Conservation (phyloP, 2,888 invertebrate genomes). For the Cactoblastis cactorum region DNA sequence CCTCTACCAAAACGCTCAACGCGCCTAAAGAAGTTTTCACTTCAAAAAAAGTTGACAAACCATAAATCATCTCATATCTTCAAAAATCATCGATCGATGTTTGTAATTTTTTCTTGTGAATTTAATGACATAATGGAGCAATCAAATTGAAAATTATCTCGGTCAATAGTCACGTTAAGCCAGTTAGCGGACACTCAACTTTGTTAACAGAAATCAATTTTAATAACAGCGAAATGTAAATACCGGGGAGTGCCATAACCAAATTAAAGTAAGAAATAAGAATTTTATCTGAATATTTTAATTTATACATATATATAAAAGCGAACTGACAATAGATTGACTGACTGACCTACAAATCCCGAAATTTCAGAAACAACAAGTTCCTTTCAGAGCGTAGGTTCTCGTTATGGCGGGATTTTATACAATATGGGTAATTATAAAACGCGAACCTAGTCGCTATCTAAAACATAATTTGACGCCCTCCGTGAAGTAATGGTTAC, state of each 20-base stretch:
- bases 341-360: too few species aligned
- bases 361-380: too few species aligned
- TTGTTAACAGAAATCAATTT: background rate
- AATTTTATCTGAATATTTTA: background rate
- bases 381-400: too few species aligned
- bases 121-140: constrained; percentile 4
- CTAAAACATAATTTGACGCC: too few species aligned
- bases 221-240: background rate
- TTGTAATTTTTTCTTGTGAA: constrained; percentile 1
- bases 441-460: too few species aligned
- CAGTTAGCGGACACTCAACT: constrained; percentile 3
- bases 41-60: background rate
- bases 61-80: background rate
- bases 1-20: too few species aligned
- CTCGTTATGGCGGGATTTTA: too few species aligned
- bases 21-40: too few species aligned
- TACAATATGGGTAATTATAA: too few species aligned
- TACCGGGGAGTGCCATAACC: background rate
- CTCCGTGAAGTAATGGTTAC: too few species aligned
- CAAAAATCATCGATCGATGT: background rate
- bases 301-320: too few species aligned
- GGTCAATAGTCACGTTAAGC: constrained; percentile 6
- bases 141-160: background rate
- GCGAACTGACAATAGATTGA: too few species aligned
- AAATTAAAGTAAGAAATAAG: background rate